Percentiles rank a stretch among this genome's conserved stretches.
phyloP scores from a whole-genome alignment of 2,888 invertebrate genomes.

The Idaea aversata region DNA sequence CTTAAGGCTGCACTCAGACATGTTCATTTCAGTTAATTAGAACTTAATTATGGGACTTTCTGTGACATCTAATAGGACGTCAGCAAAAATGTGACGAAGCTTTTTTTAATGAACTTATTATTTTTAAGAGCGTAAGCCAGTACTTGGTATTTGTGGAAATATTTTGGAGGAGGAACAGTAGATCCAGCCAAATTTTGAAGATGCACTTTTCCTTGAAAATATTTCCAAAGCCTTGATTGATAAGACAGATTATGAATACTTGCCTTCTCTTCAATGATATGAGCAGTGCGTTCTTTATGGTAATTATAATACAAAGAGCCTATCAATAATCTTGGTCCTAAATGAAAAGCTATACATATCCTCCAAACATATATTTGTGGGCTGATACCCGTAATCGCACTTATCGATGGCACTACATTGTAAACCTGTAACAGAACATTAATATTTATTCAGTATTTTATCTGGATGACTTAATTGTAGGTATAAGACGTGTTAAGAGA shows the following conservation, averaged over 20 bases:
- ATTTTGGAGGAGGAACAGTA: too few relatives aligned
- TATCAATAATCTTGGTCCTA: constrained; percentile 94
- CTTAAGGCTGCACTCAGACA: constrained; percentile 2
- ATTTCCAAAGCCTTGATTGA: too few relatives aligned
- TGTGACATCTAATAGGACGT: too few relatives aligned
- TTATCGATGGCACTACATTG: constrained; percentile 96
- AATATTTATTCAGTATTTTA: background rate
- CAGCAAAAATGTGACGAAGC: too few relatives aligned
- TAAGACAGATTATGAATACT: constrained; percentile 23
- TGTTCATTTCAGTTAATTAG: background rate
- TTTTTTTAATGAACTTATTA: too few relatives aligned
- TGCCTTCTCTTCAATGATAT: constrained; percentile 78
- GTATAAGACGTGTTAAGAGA: too few relatives aligned
- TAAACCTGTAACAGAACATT: constrained; percentile 84
- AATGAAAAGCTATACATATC: constrained; percentile 93
- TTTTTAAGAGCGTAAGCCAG: too few relatives aligned
- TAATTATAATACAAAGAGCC: constrained; percentile 92
- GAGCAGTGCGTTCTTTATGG: constrained; percentile 84
- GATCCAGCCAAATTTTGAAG: too few relatives aligned
- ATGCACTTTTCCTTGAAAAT: too few relatives aligned
- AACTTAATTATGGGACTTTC: background rate
- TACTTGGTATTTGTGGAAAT: too few relatives aligned
- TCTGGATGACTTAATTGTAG: background rate
- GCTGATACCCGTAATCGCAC: constrained; percentile 96
- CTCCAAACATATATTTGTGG: constrained; percentile 97